These are phyloP conservation scores for Drosophila burlai DNA, from an alignment of 1,140 invertebrate genomes.

Conservation along the genomic window DNA sequence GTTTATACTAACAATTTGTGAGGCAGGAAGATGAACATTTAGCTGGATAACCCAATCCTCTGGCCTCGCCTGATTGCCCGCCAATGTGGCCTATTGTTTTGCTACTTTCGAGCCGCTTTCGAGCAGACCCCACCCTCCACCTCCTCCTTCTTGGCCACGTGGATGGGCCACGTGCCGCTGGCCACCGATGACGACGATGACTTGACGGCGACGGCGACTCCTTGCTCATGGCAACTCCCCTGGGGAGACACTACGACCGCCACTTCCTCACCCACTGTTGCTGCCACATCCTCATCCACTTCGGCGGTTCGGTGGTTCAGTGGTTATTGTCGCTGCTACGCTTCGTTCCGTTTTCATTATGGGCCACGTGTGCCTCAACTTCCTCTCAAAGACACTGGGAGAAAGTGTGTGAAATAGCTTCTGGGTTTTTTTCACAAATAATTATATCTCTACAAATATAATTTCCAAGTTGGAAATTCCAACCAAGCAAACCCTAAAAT, in stretches of 20 bases:
- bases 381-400: conserved; percentile 26
- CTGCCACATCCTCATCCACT: conserved; percentile 37
- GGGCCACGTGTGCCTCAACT: conserved; percentile 65
- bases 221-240: conserved; percentile 26
- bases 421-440: too few species aligned
- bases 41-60: conserved; percentile 53
- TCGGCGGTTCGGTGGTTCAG: conserved; percentile 14
- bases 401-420: not conserved
- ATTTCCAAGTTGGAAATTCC: too few species aligned
- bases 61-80: conserved; percentile 70
- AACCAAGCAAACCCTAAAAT: too few species aligned
- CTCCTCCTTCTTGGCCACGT: conserved; percentile 50
- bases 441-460: too few species aligned
- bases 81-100: conserved; percentile 74
- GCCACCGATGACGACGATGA: conserved; percentile 58
- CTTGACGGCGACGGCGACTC: conserved; percentile 54
- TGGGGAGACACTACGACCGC: conserved; percentile 43
- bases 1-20: conserved; percentile 85
- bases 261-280: conserved; percentile 21
- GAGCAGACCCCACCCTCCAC: not conserved
- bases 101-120: conserved; percentile 27
- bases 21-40: conserved; percentile 75
- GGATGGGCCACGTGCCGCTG: conserved; percentile 55
- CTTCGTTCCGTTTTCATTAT: conserved; percentile 74
- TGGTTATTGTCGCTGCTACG: conserved; percentile 40